Evolutionary conservation across 2,113 vertebrate genomes (phyloP), one percentile per base, ranked within the genome.

Genomic region (Gallinago media): DNA sequence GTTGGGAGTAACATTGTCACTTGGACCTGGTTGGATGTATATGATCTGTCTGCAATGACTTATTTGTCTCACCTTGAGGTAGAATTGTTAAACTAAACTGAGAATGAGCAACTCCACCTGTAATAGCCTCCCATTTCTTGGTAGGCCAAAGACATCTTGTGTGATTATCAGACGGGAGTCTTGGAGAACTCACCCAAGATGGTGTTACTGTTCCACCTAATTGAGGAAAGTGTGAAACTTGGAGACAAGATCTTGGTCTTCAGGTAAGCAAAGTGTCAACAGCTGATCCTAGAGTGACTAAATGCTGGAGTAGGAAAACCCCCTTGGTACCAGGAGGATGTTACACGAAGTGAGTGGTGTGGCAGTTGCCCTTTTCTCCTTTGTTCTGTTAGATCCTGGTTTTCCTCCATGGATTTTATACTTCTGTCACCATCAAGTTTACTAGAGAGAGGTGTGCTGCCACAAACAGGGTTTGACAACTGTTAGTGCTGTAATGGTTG

Each of bases 141-240:
- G 34, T 92, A 99, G 99, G 99, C 99, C 85, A 99, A 99, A 96
- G 99, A 99, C 86, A 98, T 99, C 88, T 98, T 99, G 98, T 98
- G 97, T 79, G 98, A 99, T 96, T 99, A 99, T 96, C 98, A 98
- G 89, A 98, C 97, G 0, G 99, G 99, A 50, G 98, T 99, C 92
- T 97, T 99, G 94, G 99, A 99, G 92, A 99, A 99, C 96, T 99
- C 99, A 2, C 99, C 99, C 55, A 99, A 99, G 97, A 99, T 99
- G 99, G 98, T 99, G 70, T 97, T 99, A 79, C 99, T 99, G n/a
- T 99, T 99, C 96, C 98, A 99, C 96, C 94, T 99, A 93, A 99
- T 99, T 67, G 99, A 99, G 26, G 99, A 99, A 95, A 99, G 99
- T 34, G 98, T 99, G 84, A 98, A 97, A 92, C 98, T 98, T 94